A percentile compares a stretch with the other conserved stretches of the same genome.
Conservation (phyloP, 2,797 vertebrate species). For the Alosa sapidissima region DNA sequence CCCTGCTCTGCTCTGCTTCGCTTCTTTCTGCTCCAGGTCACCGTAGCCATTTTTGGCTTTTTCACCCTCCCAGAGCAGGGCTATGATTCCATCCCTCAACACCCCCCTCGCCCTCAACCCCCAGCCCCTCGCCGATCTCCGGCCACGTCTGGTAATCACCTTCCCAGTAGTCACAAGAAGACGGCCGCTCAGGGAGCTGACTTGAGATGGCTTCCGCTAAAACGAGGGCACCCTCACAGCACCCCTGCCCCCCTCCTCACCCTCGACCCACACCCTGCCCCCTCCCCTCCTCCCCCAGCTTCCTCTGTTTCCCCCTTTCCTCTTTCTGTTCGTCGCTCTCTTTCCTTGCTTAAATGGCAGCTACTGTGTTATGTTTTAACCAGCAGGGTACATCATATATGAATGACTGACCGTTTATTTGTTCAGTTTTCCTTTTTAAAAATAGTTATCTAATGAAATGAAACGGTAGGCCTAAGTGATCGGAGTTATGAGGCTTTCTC, state of each 20-base stretch:
- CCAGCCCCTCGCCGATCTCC: not conserved
- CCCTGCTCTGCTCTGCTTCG: not conserved
- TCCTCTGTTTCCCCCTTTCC: constrained; percentile 12
- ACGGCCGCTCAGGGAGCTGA: not conserved
- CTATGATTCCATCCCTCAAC: not conserved
- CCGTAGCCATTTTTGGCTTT: not conserved
- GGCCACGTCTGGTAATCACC: not conserved
- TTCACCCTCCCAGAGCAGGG: not conserved
- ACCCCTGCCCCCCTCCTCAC: not conserved
- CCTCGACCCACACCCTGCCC: not conserved
- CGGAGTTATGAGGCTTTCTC: not conserved
- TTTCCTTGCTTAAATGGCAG: not conserved
- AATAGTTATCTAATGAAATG: not conserved
- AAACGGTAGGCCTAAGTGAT: not conserved
- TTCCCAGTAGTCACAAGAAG: not conserved
- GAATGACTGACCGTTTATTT: not conserved
- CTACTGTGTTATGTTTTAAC: not conserved
- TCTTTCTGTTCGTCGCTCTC: not conserved
- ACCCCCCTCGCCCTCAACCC: not conserved
- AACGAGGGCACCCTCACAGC: not conserved
- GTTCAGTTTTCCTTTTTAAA: not conserved
- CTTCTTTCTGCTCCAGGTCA: not conserved
- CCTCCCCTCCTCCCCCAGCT: not conserved
- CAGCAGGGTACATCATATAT: too few relatives aligned
- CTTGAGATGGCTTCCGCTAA: not conserved